Evolutionary conservation across 2,888 invertebrate species (phyloP).

Genomic region (Petrolisthes manimaculis): DNA sequence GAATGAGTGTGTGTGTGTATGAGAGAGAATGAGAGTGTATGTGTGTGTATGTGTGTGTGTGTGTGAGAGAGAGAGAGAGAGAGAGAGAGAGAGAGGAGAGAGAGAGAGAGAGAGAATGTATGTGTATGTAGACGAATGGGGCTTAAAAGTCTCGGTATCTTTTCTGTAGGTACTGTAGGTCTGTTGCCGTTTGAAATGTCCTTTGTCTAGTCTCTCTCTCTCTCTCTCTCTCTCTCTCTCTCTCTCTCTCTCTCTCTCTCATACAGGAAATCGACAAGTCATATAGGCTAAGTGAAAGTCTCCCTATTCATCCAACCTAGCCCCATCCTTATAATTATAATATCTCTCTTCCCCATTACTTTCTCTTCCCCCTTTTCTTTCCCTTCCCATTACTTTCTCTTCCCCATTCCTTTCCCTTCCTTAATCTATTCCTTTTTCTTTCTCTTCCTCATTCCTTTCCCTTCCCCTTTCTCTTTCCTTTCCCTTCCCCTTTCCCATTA

Average conservation of each 20-base stretch:
- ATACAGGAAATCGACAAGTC: no score
- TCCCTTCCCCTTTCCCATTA: background rate
- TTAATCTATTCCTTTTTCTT: slow-evolving; percentile 6
- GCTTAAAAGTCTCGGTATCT: background rate
- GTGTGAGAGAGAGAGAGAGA: background rate
- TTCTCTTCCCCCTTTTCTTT: no score
- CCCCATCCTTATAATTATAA: no score
- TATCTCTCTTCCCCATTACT: no score
- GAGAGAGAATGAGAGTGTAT: background rate
- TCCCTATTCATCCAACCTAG: no score
- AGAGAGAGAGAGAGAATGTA: background rate
- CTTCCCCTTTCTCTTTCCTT: background rate
- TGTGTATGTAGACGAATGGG: background rate
- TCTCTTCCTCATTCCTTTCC: background rate
- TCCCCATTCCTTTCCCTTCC: background rate
- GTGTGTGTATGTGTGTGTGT: background rate
- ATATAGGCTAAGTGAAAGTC: no score
- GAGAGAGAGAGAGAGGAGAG: slow-evolving; percentile 1
- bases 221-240: slow-evolving; percentile 5
- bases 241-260: background rate
- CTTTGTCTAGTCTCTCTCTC: background rate
- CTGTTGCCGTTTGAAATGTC: background rate
- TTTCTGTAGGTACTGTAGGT: background rate
- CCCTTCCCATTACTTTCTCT: background rate
- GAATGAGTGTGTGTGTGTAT: no score